Conservation (phyloP, 1,140 invertebrate species). For the Sinella curviseta region DNA sequence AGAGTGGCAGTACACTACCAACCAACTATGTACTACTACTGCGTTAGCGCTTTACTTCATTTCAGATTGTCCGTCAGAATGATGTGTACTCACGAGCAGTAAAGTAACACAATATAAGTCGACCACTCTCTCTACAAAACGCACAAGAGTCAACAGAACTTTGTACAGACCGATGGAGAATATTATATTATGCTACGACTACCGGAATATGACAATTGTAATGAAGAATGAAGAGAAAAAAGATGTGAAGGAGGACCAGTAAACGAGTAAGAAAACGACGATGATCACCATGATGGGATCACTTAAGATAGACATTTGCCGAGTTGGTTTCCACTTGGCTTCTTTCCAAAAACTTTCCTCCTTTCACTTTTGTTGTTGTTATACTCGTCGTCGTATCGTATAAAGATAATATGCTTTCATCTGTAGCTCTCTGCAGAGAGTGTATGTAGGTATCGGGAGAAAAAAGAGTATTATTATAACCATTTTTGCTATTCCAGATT, state of each 20-base stretch:
- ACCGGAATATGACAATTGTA: constrained; percentile 6
- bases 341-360: not conserved
- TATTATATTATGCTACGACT: not conserved
- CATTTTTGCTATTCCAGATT: too few species aligned
- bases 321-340: constrained; percentile 21
- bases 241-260: not conserved
- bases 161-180: not conserved
- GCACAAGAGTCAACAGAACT: too few species aligned
- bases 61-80: too few species aligned
- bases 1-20: too few species aligned
- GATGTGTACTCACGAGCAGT: too few species aligned
- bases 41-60: too few species aligned
- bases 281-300: constrained; percentile 6
- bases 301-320: not conserved
- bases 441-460: not conserved
- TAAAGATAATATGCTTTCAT: not conserved
- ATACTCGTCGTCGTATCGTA: too few species aligned
- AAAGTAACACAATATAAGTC: too few species aligned
- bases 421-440: not conserved
- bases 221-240: not conserved
- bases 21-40: too few species aligned
- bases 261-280: not conserved
- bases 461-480: too few species aligned
- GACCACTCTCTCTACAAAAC: too few species aligned
- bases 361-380: not conserved